Percentiles rank a stretch among this genome's conserved stretches.
phyloP scores from a whole-genome alignment of 2,797 vertebrate genomes.

The Craterocephalus amniculus region DNA sequence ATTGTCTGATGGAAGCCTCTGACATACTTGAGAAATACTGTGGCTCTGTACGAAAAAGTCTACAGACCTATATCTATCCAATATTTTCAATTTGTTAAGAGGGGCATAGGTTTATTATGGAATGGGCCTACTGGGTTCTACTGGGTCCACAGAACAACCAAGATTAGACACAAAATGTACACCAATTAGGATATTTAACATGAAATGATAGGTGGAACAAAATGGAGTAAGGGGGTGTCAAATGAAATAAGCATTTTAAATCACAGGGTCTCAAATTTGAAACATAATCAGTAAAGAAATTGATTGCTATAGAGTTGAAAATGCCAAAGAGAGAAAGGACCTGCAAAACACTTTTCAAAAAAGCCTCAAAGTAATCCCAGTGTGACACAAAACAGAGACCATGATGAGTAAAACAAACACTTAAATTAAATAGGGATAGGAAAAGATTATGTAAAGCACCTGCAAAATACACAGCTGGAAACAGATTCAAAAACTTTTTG shows the following conservation, averaged over 20 bases:
- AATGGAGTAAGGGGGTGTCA: too few species aligned
- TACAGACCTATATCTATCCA: background rate
- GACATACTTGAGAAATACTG: background rate
- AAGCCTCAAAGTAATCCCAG: background rate
- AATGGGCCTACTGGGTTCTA: too few species aligned
- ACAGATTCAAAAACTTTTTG: background rate
- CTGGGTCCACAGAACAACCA: background rate
- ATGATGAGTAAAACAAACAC: background rate
- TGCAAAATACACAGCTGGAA: background rate
- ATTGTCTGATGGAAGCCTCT: background rate
- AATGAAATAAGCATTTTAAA: too few species aligned
- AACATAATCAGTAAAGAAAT: too few species aligned
- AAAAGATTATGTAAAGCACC: background rate
- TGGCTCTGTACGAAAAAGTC: background rate
- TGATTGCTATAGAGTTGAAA: too few species aligned
- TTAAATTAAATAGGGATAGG: background rate
- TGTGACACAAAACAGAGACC: background rate
- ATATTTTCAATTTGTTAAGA: too few species aligned
- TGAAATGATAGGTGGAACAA: too few species aligned
- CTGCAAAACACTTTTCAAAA: background rate
- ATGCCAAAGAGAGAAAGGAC: background rate
- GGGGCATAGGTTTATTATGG: too few species aligned
- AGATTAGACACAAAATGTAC: background rate
- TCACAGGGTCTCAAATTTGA: too few species aligned
- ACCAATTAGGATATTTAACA: too few species aligned